phyloP scores from a whole-genome alignment of 2,888 invertebrate species.

The Tetragnatha montana region DNA sequence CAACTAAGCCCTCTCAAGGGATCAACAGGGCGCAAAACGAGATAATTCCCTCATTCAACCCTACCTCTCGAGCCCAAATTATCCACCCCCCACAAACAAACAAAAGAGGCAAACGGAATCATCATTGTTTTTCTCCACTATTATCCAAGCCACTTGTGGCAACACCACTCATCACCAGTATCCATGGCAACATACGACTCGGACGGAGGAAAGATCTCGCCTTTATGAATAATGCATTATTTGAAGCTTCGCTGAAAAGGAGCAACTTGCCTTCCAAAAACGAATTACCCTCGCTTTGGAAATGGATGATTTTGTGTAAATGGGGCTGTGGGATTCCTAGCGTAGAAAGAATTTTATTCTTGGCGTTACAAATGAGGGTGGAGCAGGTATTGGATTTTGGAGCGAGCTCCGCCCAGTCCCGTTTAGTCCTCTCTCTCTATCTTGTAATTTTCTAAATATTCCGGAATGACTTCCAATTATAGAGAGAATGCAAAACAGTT shows the following conservation, averaged over 20 bases:
- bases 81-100: not conserved
- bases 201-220: not conserved
- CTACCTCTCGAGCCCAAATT: not conserved
- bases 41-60: not conserved
- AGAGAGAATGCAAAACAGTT: not conserved
- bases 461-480: not conserved
- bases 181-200: slow-evolving; percentile 21
- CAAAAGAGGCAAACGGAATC: not conserved
- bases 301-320: not conserved
- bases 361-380: not conserved
- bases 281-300: not conserved
- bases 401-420: not conserved
- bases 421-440: not conserved
- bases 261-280: not conserved
- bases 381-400: not conserved
- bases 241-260: not conserved
- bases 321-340: not conserved
- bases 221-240: slow-evolving; percentile 36
- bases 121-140: slow-evolving; percentile 7
- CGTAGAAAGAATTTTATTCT: not conserved
- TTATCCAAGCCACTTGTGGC: slow-evolving; percentile 42
- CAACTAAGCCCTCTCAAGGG: not conserved
- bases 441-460: not conserved
- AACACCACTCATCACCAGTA: slow-evolving; percentile 16
- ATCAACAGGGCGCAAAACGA: not conserved